Base-by-base conservation (phyloP, 1,140 invertebrate genomes). In the Lordiphosa clarofinis region DNA sequence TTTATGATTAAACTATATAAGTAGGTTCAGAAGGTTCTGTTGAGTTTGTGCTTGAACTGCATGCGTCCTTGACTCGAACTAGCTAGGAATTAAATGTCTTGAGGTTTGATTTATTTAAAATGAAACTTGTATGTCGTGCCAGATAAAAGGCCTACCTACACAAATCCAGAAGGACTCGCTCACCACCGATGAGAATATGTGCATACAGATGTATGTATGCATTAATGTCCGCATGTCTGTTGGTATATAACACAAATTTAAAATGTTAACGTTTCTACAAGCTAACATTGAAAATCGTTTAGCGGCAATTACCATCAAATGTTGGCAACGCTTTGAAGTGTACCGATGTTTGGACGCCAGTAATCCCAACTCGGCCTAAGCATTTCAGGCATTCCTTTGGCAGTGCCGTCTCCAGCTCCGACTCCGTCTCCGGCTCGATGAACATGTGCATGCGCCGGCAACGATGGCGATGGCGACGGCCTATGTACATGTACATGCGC, bases 271-370 rank as follows among this genome's bases (percentile, higher is more conserved):
- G 76, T 84, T 82, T 73, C 81, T 65, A 84, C 76, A 78, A 81
- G 73, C 73, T 82, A 82, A 82, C 78, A 82, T 82, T 82, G 78
- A 82, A 82, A 82, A 82, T 82, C 78, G 78, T 82, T 82, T 82
- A 82, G 78, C 73, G 78, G 78, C 78, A 84, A 82, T 82, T 84
- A 84, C 78, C 68, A 82, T 84, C 73, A 84, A 82, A 82, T 84
- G 78, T 82, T 75, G 63, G 57, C 68, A 70, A 70, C 78, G 54
- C 78, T 82, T 82, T 82, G 78, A 82, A 42, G 44, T 82, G 13
- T 19, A 53, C 78, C 78, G 78, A 73, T 82, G 67, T 73, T 82
- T 84, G 78, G 78, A 82, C 78, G 78, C 78, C 73, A 84, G 79
- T 82, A 84, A 82, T 84, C 76, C 76, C 73, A 82, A 73, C 78